These are phyloP conservation scores for Sebastiscus tertius DNA, from an alignment of 2,797 vertebrate species.

Conservation along the genomic window DNA sequence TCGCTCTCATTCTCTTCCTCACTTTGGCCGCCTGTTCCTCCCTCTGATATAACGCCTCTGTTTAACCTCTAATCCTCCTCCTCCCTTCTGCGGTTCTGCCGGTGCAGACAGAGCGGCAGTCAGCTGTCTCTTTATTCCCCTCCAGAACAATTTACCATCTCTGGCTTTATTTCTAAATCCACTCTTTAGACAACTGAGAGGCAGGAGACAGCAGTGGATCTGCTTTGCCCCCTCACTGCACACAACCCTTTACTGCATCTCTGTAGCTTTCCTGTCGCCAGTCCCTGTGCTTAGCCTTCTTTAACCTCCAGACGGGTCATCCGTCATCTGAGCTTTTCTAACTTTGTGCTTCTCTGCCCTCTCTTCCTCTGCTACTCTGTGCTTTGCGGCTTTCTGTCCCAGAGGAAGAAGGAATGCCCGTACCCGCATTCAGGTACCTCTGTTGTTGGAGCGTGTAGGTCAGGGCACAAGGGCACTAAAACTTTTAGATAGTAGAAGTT, in stretches of 20 bases:
- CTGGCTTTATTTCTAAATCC: slow-evolving; percentile 40
- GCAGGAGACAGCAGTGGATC: slow-evolving; percentile 44
- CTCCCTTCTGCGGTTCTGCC: slow-evolving; percentile 38
- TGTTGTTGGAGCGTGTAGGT: slow-evolving; percentile 17
- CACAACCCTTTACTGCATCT: slow-evolving; percentile 60
- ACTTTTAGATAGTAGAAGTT: background rate
- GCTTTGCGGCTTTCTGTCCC: slow-evolving; percentile 92
- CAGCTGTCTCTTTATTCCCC: slow-evolving; percentile 54
- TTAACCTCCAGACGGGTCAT: slow-evolving; percentile 50
- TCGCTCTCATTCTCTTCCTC: slow-evolving; percentile 52
- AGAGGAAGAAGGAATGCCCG: slow-evolving; percentile 99
- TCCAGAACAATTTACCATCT: slow-evolving; percentile 43
- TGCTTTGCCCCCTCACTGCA: slow-evolving; percentile 42
- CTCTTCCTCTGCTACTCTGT: slow-evolving; percentile 87
- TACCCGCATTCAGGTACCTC: slow-evolving; percentile 96
- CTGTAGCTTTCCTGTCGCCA: slow-evolving; percentile 56
- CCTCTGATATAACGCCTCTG: slow-evolving; percentile 62
- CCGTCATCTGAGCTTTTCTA: slow-evolving; percentile 59
- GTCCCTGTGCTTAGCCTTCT: slow-evolving; percentile 47
- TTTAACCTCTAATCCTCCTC: slow-evolving; percentile 71
- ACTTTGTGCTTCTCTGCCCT: slow-evolving; percentile 84
- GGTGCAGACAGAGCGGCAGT: slow-evolving; percentile 46
- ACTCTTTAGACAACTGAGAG: slow-evolving; percentile 23
- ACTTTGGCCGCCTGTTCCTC: slow-evolving; percentile 63
- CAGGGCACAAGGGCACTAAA: slow-evolving; percentile 26